Percentiles rank a stretch among this genome's conserved stretches.
Evolutionary conservation across 2,888 invertebrate species (phyloP).

Genomic region (Lasioglossum pauxillum): DNA sequence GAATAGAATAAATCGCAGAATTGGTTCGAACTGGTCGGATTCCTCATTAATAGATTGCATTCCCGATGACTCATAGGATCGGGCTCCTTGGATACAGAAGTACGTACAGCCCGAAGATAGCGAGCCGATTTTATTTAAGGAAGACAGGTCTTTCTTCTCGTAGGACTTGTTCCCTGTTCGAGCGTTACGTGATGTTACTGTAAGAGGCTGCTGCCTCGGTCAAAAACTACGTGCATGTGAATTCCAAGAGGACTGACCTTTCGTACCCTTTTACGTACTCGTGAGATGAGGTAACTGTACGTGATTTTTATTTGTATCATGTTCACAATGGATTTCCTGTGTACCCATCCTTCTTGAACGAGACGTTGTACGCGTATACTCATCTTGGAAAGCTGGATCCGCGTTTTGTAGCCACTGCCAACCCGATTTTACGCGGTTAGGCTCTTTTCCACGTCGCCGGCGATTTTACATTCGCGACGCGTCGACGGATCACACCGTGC

Average conservation of each 20-base stretch:
- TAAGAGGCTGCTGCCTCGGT: constrained; percentile 26
- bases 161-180: constrained; percentile 41
- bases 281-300: constrained; percentile 55
- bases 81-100: constrained; percentile 27
- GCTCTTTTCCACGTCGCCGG: background rate
- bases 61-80: constrained; percentile 43
- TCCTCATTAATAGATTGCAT: constrained; percentile 38
- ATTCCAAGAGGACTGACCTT: constrained; percentile 60
- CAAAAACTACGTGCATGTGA: constrained; percentile 47
- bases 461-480: background rate
- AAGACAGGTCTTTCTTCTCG: constrained; percentile 55
- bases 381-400: constrained; percentile 32
- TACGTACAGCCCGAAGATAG: constrained; percentile 37
- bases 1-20: background rate
- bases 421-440: constrained; percentile 3
- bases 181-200: constrained; percentile 55
- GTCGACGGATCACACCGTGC: background rate
- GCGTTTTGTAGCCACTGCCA: background rate
- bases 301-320: constrained; percentile 52
- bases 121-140: constrained; percentile 52
- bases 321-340: constrained; percentile 50
- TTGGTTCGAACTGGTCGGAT: constrained; percentile 14
- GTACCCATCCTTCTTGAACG: constrained; percentile 24
- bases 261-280: constrained; percentile 49
- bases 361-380: constrained; percentile 14